A percentile compares a stretch with the other conserved stretches of the same genome.
Evolutionary conservation across 2,797 vertebrate genomes (phyloP).

Genomic region (Nothura maculosa): DNA sequence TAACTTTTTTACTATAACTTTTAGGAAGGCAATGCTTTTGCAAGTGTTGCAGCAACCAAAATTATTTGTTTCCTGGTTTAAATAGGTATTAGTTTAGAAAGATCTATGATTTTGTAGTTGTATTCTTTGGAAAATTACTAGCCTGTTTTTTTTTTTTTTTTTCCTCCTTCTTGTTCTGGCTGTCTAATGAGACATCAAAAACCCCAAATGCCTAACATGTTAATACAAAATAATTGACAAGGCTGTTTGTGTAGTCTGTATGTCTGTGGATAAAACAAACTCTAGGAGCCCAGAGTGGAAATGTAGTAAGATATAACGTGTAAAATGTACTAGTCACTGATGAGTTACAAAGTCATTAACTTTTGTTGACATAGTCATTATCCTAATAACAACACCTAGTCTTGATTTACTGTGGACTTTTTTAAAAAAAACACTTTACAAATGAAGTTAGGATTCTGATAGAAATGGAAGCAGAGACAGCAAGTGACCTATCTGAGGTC

Average conservation of each 20-base stretch:
- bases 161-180: background rate
- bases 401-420: background rate
- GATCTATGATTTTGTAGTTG: background rate
- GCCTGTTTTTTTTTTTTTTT: background rate
- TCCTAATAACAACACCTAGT: background rate
- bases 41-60: background rate
- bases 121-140: background rate
- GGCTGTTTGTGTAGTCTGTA: fast-evolving
- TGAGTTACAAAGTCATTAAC: background rate
- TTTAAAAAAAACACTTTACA: background rate
- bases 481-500: background rate
- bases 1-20: background rate
- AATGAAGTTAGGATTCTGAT: background rate
- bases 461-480: background rate
- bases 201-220: background rate
- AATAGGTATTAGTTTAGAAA: background rate
- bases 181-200: background rate
- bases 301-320: background rate
- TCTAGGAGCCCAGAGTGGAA: background rate
- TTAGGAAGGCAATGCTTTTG: background rate
- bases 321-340: too few relatives aligned
- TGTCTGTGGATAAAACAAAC: background rate
- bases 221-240: background rate
- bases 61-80: background rate
- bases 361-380: background rate